Base-by-base conservation (phyloP, 2,797 vertebrate species). In the Alcedo atthis region DNA sequence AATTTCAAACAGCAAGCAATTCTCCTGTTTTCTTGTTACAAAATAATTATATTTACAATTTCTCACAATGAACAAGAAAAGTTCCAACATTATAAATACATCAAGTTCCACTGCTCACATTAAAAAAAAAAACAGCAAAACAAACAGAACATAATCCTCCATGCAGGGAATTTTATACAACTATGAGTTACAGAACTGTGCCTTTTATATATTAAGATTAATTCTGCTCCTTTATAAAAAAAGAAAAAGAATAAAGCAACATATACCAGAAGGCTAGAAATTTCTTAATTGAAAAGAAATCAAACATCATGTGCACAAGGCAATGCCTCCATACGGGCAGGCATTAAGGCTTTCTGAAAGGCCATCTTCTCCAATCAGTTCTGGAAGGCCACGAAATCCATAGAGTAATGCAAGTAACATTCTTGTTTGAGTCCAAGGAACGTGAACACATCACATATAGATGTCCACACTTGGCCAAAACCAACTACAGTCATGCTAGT, bases 11-110 rank as follows among this genome's bases (percentile, higher is more conserved):
- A 81, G 28, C n/a, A 93, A 76, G 28, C n/a, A 93, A 79, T 61
- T 40, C 37, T 37, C 37, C 33, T 83, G 19, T 81, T 93, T n/a
- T 84, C 32, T 32, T 78, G 22, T 59, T 85, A 66, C 12, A 67
- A 25, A 83, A 71, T 90, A 92, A 85, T 62, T 81, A n/a, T 33
- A 85, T 83, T 91, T 88, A 22, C 42, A 91, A 40, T 17, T 86
- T 93, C 40, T 63, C 19, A 21, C 35, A 66, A 9, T 25, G 62
- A 91, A 84, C 10, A 86, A 42, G 37, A 73, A 43, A 91, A 89
- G 21, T 55, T 75, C 25, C 59, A 80, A 18, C 25, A 58, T 62
- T 86, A 77, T n/a, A 82, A 82, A 87, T 74, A 75, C 12, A 81
- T n/a, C 6, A 54, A 73, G n/a, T 66, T 91, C 19, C 43, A 62